Conservation (phyloP, 2,113 vertebrate genomes). For the Sminthopsis crassicaudata region DNA sequence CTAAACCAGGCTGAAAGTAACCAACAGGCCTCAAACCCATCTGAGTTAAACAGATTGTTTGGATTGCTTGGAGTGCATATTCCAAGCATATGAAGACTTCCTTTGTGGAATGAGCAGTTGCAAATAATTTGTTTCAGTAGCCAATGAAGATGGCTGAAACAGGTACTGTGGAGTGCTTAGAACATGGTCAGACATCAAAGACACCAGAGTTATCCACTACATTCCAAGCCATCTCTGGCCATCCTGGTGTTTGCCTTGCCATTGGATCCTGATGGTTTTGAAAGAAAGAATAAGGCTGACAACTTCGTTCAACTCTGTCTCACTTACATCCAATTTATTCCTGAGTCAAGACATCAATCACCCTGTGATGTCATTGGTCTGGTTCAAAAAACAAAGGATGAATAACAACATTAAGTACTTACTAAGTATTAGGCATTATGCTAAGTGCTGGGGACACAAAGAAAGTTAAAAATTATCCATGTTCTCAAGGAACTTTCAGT, state of each 20-base stretch:
- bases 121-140: not conserved
- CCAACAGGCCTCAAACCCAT: not conserved
- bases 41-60: not conserved
- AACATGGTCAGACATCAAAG: not conserved
- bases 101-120: not conserved
- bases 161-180: not conserved
- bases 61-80: not conserved
- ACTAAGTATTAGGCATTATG: not conserved
- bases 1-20: not conserved
- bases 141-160: not conserved
- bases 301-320: not conserved
- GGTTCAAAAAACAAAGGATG: not conserved
- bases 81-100: not conserved
- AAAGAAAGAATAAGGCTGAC: not conserved
- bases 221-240: not conserved
- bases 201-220: not conserved
- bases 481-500: not conserved
- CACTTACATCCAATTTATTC: not conserved
- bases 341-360: not conserved
- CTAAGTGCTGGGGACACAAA: not conserved
- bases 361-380: not conserved
- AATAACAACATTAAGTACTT: too few species aligned
- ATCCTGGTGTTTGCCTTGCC: too few species aligned
- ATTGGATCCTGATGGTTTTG: too few species aligned
- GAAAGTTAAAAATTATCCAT: not conserved